Evolutionary conservation across 2,888 invertebrate genomes (phyloP), one percentile per base, ranked within the genome.

Genomic region (Amiota communis): DNA sequence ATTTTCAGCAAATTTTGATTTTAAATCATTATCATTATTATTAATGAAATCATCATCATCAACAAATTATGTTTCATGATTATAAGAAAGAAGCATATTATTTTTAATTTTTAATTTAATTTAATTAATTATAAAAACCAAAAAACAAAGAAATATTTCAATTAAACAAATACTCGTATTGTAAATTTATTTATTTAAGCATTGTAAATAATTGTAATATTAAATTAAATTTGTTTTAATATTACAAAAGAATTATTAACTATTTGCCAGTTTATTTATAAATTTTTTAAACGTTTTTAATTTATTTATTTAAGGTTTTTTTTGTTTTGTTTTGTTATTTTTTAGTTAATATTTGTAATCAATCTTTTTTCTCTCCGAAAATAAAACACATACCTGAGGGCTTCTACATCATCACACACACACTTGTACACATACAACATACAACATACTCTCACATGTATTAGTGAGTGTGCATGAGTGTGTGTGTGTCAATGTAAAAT

Each of bases 281-380:
- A 72, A 72, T 20, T 15, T 20, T 20, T 59, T n/a, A 15, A n/a
- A 57, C 10, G 15, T 57, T 57, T 57, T 23, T 23, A 23, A 36
- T 36, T 36, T 36, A 36, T 6, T 36, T 2, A 36, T 36, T 36
- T 36, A 64, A 48, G 67, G 36, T 63, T 71, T 75, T 57, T 72
- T 77, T 77, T 64, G 23, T 74, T 1, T 57, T 56, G 73, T 74
- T 76, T 77, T 75, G 71, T 77, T 78, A 70, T 77, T 77, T 79
- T 75, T 78, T 76, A 78, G 83, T 82, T 86, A 81, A 82, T 88
- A 87, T 87, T 87, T 87, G 86, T 89, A 90, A 91, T 92, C 92
- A 92, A 92, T 92, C 92, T 92, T 92, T 91, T 91, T 92, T 92
- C 92, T 92, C 92, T 92, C 91, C 89, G 89, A 89, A 82, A 88